Conservation (phyloP, 1,140 invertebrate species). For the Meloidogyne hapla region DNA sequence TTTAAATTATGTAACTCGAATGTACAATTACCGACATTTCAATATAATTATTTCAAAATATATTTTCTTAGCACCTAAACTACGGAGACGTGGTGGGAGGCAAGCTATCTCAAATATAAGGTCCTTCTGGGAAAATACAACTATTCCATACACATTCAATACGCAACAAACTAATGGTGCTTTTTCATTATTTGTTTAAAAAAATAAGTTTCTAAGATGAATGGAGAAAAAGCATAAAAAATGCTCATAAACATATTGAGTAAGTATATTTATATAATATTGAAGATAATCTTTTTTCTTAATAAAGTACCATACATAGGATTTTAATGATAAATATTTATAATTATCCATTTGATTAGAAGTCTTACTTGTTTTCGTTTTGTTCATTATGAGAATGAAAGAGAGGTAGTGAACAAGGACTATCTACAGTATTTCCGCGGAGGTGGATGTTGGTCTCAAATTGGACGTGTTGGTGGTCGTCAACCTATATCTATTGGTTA, state of each 20-base stretch:
- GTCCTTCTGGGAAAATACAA: conserved; percentile 49
- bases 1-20: too few species aligned
- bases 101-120: conserved; percentile 53
- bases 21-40: too few species aligned
- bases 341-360: conserved; percentile 2
- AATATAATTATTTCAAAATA: too few species aligned
- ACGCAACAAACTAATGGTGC: conserved; percentile 33
- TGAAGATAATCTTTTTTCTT: too few species aligned
- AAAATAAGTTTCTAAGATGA: conserved; percentile 39
- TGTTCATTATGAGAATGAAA: conserved; percentile 46
- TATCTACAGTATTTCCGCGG: conserved; percentile 55
- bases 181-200: neutral
- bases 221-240: conserved; percentile 53
- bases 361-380: conserved; percentile 54
- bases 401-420: conserved; percentile 24
- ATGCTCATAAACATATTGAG: conserved; percentile 53
- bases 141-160: conserved; percentile 48
- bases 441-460: conserved; percentile 61
- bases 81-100: conserved; percentile 31
- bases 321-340: neutral
- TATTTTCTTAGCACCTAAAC: neutral
- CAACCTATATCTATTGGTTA: conserved; percentile 62
- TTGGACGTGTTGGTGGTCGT: conserved; percentile 51
- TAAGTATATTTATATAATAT: neutral
- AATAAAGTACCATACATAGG: too few species aligned